phyloP scores from a whole-genome alignment of 2,113 vertebrate genomes.

The Calidris pugnax region DNA sequence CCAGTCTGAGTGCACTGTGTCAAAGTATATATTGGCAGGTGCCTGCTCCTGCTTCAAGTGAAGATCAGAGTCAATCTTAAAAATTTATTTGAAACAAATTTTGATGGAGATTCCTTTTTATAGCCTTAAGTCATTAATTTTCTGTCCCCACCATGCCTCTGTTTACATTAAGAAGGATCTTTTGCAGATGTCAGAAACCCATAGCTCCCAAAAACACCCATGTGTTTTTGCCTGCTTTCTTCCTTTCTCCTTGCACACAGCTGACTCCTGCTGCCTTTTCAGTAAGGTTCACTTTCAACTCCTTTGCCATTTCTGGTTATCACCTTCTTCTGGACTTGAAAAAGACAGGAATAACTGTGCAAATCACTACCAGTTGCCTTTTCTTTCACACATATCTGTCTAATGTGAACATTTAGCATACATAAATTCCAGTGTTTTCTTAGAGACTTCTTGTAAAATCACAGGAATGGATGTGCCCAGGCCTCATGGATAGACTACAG shows the following conservation, averaged over 20 bases:
- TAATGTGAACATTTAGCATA: neutral
- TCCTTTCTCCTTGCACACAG: neutral
- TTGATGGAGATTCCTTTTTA: neutral
- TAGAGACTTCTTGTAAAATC: neutral
- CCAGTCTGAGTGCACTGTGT: neutral
- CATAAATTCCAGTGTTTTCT: neutral
- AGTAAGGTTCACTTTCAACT: neutral
- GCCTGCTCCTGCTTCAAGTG: neutral
- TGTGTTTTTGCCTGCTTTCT: neutral
- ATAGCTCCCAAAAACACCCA: neutral
- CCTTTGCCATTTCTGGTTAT: neutral
- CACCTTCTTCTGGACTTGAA: neutral
- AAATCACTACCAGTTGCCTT: neutral
- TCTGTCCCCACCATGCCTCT: neutral
- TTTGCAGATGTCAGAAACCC: neutral
- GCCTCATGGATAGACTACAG: neutral
- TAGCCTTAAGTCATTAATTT: neutral
- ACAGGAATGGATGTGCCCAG: neutral
- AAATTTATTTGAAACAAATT: neutral
- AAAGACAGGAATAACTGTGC: neutral
- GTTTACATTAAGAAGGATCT: neutral
- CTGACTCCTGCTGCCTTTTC: neutral
- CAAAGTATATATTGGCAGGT: neutral
- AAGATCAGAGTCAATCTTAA: neutral
- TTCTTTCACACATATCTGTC: neutral